Percentiles rank a stretch among this genome's conserved stretches.
Evolutionary conservation across 1,140 invertebrate species (phyloP).

Genomic region (Musca vetustissima): DNA sequence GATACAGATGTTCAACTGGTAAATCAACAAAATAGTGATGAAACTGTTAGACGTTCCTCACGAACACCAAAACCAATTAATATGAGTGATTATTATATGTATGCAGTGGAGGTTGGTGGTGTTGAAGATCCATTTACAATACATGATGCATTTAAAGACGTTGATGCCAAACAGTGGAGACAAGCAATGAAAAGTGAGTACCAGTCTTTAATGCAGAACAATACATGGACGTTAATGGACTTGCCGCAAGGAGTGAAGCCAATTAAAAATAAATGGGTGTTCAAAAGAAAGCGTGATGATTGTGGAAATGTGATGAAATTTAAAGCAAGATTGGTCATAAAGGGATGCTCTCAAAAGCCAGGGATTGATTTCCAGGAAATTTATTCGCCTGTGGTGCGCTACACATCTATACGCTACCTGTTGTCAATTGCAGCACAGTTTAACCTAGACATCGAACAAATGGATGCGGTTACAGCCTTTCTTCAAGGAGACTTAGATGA

Average conservation of each 20-base stretch:
- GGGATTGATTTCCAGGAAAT: constrained; percentile 26
- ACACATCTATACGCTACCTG: constrained; percentile 31
- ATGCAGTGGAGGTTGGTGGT: neutral
- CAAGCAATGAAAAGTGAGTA: constrained; percentile 32
- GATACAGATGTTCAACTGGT: neutral
- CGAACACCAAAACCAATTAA: neutral
- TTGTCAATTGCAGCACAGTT: constrained; percentile 31
- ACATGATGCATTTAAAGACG: constrained; percentile 18
- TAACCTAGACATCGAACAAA: constrained; percentile 34
- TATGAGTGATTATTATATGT: neutral
- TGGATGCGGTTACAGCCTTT: constrained; percentile 37
- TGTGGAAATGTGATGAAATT: neutral
- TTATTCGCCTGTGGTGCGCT: constrained; percentile 13
- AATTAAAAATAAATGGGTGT: constrained; percentile 35
- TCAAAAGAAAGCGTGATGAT: constrained; percentile 34
- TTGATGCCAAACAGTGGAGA: constrained; percentile 28
- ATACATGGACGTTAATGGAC: constrained; percentile 33
- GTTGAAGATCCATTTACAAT: constrained; percentile 18
- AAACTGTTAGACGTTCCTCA: neutral
- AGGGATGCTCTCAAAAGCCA: constrained; percentile 16
- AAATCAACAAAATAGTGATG: neutral
- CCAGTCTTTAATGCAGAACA: constrained; percentile 29
- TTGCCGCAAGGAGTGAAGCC: constrained; percentile 28
- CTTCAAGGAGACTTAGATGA: constrained; percentile 10
- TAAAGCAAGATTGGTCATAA: constrained; percentile 24